Percentiles rank a stretch among this genome's conserved stretches.
phyloP scores from a whole-genome alignment of 2,797 vertebrate species.

The Uromys caudimaculatus region DNA sequence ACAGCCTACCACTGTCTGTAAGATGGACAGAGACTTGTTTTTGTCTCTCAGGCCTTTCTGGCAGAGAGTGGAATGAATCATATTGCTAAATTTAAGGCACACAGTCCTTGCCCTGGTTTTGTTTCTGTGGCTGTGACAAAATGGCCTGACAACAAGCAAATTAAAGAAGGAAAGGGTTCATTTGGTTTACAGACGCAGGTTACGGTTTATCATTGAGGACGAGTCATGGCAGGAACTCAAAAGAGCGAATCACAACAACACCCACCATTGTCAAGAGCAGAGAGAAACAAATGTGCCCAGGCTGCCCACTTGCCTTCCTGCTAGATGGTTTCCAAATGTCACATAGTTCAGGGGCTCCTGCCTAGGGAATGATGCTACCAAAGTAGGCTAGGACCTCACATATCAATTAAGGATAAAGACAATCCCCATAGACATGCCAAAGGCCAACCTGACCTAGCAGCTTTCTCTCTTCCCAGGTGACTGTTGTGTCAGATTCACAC shows the following conservation, averaged over 20 bases:
- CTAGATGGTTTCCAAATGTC: background rate
- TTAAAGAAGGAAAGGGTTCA: background rate
- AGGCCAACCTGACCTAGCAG: background rate
- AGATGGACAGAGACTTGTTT: background rate
- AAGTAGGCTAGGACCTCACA: background rate
- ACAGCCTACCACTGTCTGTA: background rate
- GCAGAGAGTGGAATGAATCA: background rate
- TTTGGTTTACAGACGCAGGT: background rate
- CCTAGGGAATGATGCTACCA: background rate
- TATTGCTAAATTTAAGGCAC: background rate
- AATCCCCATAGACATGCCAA: background rate
- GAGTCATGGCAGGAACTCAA: background rate
- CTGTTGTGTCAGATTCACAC: background rate
- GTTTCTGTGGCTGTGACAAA: background rate
- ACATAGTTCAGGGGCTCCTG: background rate
- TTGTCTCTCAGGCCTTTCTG: background rate
- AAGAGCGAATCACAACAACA: background rate
- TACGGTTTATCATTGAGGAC: background rate
- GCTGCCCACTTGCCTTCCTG: background rate
- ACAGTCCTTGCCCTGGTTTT: background rate
- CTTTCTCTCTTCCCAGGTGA: background rate
- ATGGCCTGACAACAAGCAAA: background rate
- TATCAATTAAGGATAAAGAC: background rate
- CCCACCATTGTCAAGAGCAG: background rate
- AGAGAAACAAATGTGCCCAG: background rate